Conservation (phyloP, 2,797 vertebrate species). For the Heteromormyrus szaboi region DNA sequence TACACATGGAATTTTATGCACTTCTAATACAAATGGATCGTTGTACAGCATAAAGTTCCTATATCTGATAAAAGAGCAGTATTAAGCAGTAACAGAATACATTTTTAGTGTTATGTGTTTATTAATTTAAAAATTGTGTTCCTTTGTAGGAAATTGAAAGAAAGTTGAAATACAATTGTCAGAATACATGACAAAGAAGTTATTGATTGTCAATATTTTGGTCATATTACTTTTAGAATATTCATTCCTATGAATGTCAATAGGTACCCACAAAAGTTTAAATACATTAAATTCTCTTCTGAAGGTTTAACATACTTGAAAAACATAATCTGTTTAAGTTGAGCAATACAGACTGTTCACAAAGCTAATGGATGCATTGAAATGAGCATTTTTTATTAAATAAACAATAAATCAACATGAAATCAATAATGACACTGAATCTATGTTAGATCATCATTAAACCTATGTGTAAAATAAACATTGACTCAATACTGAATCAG, state of each 20-base stretch:
- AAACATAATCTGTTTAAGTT: neutral
- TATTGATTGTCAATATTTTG: neutral
- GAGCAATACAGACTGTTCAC: neutral
- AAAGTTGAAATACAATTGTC: neutral
- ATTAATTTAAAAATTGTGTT: neutral
- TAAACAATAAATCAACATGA: neutral
- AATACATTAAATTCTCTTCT: neutral
- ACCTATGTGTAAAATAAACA: neutral
- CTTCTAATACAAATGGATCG: neutral
- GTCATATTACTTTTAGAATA: neutral
- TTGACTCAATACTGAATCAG: neutral
- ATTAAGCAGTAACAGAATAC: neutral
- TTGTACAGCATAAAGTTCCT: neutral
- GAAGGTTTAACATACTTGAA: neutral
- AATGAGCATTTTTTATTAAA: neutral
- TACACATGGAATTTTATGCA: neutral
- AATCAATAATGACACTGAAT: neutral
- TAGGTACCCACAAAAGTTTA: neutral
- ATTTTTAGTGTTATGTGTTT: neutral
- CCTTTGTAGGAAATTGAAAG: neutral
- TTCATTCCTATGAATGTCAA: neutral
- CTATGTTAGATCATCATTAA: neutral
- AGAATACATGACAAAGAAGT: neutral
- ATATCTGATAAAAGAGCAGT: neutral
- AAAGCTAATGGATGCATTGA: neutral